Conservation (phyloP, 2,797 vertebrate genomes). For the Sebastes iracundus region DNA sequence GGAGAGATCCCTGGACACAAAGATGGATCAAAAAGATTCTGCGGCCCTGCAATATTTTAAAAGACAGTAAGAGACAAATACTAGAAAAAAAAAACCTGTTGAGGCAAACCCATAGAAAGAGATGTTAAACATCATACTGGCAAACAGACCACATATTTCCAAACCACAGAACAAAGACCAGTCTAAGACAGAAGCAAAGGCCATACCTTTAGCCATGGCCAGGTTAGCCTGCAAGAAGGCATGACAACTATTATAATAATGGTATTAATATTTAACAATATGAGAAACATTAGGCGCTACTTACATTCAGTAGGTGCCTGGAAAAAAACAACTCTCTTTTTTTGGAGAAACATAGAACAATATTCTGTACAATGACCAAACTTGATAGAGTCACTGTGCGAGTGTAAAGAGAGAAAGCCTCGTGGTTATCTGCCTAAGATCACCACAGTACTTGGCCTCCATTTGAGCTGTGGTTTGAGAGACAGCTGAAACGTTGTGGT, state of each 20-base stretch:
- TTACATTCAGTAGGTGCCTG: constrained; percentile 86
- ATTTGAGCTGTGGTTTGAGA: constrained; percentile 87
- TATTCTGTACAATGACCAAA: constrained; percentile 74
- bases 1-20: constrained; percentile 78
- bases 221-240: constrained; percentile 81
- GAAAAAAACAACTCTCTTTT: constrained; percentile 71
- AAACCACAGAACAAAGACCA: constrained; percentile 87
- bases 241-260: constrained; percentile 76
- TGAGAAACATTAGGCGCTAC: constrained; percentile 80
- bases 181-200: constrained; percentile 80
- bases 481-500: constrained; percentile 88
- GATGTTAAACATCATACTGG: constrained; percentile 81
- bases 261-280: constrained; percentile 68
- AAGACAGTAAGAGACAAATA: constrained; percentile 79
- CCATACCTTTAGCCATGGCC: constrained; percentile 82
- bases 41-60: constrained; percentile 74
- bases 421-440: constrained; percentile 74
- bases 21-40: constrained; percentile 75
- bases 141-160: constrained; percentile 90
- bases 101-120: constrained; percentile 84
- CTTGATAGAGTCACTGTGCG: constrained; percentile 56
- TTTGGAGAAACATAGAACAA: constrained; percentile 73
- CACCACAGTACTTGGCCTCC: constrained; percentile 74
- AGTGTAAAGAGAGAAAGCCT: constrained; percentile 61
- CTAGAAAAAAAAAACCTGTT: constrained; percentile 76